Percentiles rank a stretch among this genome's conserved stretches.
phyloP scores from a whole-genome alignment of 2,113 vertebrate genomes.

The Nycticorax nycticorax region DNA sequence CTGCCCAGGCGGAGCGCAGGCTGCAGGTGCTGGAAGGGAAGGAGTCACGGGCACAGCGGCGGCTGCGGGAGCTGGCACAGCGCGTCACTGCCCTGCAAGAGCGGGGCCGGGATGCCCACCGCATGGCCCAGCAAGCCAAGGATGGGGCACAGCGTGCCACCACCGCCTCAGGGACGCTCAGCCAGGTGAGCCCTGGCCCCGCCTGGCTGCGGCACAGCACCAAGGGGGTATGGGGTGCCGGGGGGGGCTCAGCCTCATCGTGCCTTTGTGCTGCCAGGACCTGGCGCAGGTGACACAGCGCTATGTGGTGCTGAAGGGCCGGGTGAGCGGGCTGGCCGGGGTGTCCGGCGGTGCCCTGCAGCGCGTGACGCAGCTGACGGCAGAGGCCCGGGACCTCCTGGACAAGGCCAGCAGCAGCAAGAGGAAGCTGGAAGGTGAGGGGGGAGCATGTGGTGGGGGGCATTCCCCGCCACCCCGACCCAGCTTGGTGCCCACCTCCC shows the following conservation, averaged over 20 bases:
- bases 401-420: conserved; percentile 76
- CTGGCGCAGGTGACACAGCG: conserved; percentile 72
- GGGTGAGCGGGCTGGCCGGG: conserved; percentile 59
- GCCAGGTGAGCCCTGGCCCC: conserved; percentile 52
- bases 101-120: conserved; percentile 59
- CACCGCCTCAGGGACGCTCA: conserved; percentile 46
- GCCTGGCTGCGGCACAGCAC: rapidly evolving
- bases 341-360: conserved; percentile 47
- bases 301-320: conserved; percentile 72
- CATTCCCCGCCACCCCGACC: neutral
- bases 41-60: conserved; percentile 71
- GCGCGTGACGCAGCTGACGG: conserved; percentile 64
- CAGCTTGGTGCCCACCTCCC: neutral
- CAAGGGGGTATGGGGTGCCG: rapidly evolving
- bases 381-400: conserved; percentile 78
- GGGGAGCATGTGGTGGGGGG: rapidly evolving
- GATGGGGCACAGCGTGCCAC: conserved; percentile 67
- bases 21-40: conserved; percentile 69
- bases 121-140: conserved; percentile 70
- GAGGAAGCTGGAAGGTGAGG: conserved; percentile 74
- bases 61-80: conserved; percentile 72
- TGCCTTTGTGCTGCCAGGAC: conserved; percentile 55
- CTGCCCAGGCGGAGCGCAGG: conserved; percentile 36
- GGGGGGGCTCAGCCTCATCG: neutral
- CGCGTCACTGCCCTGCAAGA: conserved; percentile 68